phyloP scores from a whole-genome alignment of 2,888 invertebrate genomes.

The Diarsia brunnea region DNA sequence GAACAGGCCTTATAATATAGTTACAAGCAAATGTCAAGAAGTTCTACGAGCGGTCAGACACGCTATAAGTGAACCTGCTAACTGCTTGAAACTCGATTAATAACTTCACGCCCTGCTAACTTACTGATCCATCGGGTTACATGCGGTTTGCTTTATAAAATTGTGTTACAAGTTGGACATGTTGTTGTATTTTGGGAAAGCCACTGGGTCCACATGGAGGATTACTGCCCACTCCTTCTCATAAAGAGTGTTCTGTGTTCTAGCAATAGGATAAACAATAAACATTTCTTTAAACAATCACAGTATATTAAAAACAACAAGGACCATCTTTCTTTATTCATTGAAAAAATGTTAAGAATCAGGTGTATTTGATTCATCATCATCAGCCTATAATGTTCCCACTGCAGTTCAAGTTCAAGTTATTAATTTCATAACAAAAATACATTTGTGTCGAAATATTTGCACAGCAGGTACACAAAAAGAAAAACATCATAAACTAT shows the following conservation, averaged over 20 bases:
- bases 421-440: no score
- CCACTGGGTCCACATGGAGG: background rate
- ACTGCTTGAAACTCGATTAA: slow-evolving; percentile 45
- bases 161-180: background rate
- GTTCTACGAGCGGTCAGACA: slow-evolving; percentile 28
- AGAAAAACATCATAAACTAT: no score
- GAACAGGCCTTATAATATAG: slow-evolving; percentile 10
- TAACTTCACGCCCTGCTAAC: slow-evolving; percentile 47
- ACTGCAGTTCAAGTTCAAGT: no score
- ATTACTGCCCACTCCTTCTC: background rate
- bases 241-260: background rate
- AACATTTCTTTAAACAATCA: background rate
- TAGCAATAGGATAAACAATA: background rate
- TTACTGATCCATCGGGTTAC: slow-evolving; percentile 34
- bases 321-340: background rate
- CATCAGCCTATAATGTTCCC: no score
- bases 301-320: background rate
- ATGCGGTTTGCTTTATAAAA: background rate
- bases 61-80: slow-evolving; percentile 19
- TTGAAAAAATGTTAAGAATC: background rate
- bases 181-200: background rate
- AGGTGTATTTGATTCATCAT: background rate
- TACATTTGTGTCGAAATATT: no score
- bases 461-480: no score
- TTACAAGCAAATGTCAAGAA: slow-evolving; percentile 30